phyloP scores from a whole-genome alignment of 2,888 invertebrate genomes.

The Athrips mouffetella region DNA sequence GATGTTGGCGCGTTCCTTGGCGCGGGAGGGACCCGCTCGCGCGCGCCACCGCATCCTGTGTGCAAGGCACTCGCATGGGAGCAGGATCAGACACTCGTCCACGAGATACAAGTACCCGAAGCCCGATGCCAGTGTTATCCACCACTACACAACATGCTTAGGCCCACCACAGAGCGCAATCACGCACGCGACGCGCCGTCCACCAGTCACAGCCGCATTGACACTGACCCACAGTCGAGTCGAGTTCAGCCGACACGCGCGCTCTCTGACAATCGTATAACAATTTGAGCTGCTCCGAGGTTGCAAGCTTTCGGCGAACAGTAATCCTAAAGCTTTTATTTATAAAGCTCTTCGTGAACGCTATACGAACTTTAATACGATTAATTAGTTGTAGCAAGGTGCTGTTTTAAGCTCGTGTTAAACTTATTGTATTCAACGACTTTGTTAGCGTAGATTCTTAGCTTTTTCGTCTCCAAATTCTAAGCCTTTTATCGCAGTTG shows the following conservation, averaged over 20 bases:
- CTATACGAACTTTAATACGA: too few species aligned
- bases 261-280: constrained; percentile 10
- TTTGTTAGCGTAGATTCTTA: neutral
- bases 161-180: constrained; percentile 22
- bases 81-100: too few species aligned
- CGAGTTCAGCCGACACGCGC: constrained; percentile 15
- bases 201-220: constrained; percentile 22
- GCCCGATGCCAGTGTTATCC: too few species aligned
- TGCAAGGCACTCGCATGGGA: constrained; percentile 50
- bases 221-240: constrained; percentile 19
- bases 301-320: constrained; percentile 28
- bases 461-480: neutral
- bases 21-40: constrained; percentile 73
- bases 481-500: neutral
- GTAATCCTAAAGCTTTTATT: too few species aligned
- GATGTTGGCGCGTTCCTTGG: constrained; percentile 89
- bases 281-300: constrained; percentile 28
- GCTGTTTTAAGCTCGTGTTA: too few species aligned
- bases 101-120: constrained; percentile 30
- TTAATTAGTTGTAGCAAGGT: too few species aligned
- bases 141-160: neutral
- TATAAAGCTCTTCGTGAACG: too few species aligned
- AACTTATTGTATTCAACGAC: too few species aligned
- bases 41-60: constrained; percentile 70
- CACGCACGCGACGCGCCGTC: constrained; percentile 40